These are phyloP conservation scores for Arbacia lixula DNA, from an alignment of 53 echinoderm and acorn worm genomes.

Conservation along the genomic window DNA sequence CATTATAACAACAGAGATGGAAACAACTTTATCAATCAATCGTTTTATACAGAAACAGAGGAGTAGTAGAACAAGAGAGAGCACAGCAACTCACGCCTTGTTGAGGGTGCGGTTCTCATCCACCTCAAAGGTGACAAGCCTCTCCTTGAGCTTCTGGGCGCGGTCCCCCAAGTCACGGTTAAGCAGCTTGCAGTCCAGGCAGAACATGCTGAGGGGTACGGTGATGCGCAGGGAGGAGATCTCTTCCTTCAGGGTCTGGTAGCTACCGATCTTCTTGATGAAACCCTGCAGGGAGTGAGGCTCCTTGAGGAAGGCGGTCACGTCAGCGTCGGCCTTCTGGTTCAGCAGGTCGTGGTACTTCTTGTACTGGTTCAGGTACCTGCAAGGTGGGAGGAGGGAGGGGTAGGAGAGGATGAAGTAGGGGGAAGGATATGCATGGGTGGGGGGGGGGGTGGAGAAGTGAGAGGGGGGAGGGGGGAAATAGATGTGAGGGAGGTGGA, in stretches of 20 bases:
- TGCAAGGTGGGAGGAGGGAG: conserved; percentile 19
- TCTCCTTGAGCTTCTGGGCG: conserved; percentile 97
- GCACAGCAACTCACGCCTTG: conserved; percentile 68
- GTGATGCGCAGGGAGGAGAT: conserved; percentile 94
- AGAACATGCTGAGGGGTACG: conserved; percentile 99
- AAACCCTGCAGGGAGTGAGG: conserved; percentile 92
- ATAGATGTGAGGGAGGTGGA: no score
- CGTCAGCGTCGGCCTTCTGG: conserved; percentile 97
- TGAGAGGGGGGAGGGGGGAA: no score
- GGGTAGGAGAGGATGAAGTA: no score
- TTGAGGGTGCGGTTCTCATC: conserved; percentile 93
- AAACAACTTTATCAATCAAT: background rate
- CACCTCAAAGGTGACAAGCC: conserved; percentile 88
- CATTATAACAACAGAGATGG: background rate
- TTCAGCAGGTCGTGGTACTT: conserved; percentile 97
- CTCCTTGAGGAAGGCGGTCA: conserved; percentile 95
- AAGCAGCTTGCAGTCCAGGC: conserved; percentile 87
- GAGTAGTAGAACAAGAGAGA: background rate
- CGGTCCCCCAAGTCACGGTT: conserved; percentile 86
- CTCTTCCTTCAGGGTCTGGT: conserved; percentile 95
- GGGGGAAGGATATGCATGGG: no score
- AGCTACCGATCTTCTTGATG: conserved; percentile 90
- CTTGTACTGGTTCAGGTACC: conserved; percentile 99
- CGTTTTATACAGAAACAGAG: no score
- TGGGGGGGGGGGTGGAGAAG: no score